Evolutionary conservation across 35 echinoderm and acorn worm species (phyloP).

Genomic region (Anneissia japonica): DNA sequence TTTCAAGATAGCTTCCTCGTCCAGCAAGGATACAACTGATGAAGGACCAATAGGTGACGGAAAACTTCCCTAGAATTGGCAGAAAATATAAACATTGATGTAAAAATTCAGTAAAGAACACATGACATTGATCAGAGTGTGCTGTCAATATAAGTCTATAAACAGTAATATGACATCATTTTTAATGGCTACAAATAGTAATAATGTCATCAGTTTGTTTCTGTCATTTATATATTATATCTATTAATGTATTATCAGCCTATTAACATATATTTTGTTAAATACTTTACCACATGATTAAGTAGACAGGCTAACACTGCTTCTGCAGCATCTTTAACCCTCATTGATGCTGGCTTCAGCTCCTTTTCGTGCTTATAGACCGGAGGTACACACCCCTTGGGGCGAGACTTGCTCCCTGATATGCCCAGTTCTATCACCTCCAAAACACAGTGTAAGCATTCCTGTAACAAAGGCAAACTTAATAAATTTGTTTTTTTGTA

Average conservation of each 20-base stretch:
- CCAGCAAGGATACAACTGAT: constrained; percentile 75
- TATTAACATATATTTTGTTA: background rate
- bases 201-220: no score
- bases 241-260: background rate
- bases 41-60: constrained; percentile 88
- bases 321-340: constrained; percentile 88
- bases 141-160: no score
- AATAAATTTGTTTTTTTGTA: background rate
- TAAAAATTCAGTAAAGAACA: no score
- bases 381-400: constrained; percentile 42
- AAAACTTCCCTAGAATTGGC: constrained; percentile 64
- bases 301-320: constrained; percentile 66
- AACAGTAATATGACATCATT: no score
- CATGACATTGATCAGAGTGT: no score
- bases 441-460: constrained; percentile 83
- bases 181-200: no score
- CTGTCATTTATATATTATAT: no score
- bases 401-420: constrained; percentile 83
- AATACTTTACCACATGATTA: constrained; percentile 80
- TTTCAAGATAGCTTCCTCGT: constrained; percentile 63
- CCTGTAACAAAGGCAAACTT: constrained; percentile 25
- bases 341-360: constrained; percentile 85
- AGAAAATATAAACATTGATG: no score
- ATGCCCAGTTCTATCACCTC: constrained; percentile 95
- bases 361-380: constrained; percentile 89